Base-by-base conservation (phyloP, 2,797 vertebrate genomes). In the Eulemur mongoz region DNA sequence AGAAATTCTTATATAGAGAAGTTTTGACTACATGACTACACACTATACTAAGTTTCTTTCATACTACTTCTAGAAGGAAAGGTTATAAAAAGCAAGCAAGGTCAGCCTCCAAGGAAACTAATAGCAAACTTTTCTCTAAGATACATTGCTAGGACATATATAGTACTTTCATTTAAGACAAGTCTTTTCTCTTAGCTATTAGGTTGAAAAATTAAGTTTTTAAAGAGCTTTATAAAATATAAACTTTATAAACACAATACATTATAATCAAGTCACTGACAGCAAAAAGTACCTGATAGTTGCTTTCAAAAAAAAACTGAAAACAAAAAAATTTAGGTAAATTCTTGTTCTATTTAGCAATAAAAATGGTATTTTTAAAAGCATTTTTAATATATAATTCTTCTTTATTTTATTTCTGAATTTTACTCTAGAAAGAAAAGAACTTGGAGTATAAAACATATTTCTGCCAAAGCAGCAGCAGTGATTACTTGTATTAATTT, bases 351-450 rank as follows among this genome's bases (percentile, higher is more conserved):
- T 78, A 67, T 67, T 82, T 78, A 83, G 38, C 52, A 87, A 70
- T 82, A 90, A 85, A 89, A 95, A 48, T 35, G 30, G 5, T 81
- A 92, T 45, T 88, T 80, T 72, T 82, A 82, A 93, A 94, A 65
- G 40, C 10, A 78, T 90, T 91, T 91, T 70, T 14, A 57, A 89
- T 88, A 86, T 63, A 69, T 80, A 86, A 73, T 81, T 92, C 40
- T 81, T 94, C 48, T 80, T 86, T 57, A 93, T 79, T 88, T 4
- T 35, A 54, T 95, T 78, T 92, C 7, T 89, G 38, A 59, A 73
- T 57, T 78, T 70, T 93, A 92, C 5, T 78, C 2, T n/a, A 72
- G 20, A 65, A 89, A 92, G 23, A 63, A 93, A 15, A 50, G 32
- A 78, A 84, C 23, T 38, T 94, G 25, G 27, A 78, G 30, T 70